Conservation (phyloP, 2,797 vertebrate genomes). For the Gymnopithys bicolor region DNA sequence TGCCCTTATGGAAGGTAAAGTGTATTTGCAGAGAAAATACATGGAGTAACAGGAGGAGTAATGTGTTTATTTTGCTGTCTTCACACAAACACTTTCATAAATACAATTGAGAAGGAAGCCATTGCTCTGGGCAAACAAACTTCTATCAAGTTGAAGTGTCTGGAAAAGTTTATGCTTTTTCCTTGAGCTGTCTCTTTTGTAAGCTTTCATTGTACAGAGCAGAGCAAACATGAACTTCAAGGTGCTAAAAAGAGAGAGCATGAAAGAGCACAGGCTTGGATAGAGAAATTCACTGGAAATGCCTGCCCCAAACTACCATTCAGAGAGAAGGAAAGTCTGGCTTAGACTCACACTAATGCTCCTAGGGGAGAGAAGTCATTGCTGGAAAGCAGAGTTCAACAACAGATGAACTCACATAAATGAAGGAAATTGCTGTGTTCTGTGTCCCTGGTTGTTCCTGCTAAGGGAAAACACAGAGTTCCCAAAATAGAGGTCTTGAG, state of each 20-base stretch:
- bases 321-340: neutral
- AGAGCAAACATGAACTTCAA: neutral
- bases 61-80: conserved; percentile 11
- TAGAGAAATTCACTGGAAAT: neutral
- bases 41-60: neutral
- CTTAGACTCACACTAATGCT: neutral
- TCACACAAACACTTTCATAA: neutral
- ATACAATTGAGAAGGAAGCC: neutral
- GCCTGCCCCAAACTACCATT: neutral
- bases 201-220: neutral
- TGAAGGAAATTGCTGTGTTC: neutral
- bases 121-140: neutral
- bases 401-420: neutral
- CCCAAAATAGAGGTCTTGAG: neutral
- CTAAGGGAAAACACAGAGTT: neutral
- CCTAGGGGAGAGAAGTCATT: neutral
- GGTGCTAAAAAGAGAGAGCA: neutral
- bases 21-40: conserved; percentile 33
- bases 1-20: neutral
- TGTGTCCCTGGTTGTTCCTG: neutral
- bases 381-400: neutral
- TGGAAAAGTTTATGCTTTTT: neutral
- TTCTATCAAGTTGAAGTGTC: neutral
- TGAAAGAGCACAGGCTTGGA: neutral
- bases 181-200: neutral